These are phyloP conservation scores for Cylas formicarius DNA, from an alignment of 1,140 invertebrate genomes.

Conservation along the genomic window DNA sequence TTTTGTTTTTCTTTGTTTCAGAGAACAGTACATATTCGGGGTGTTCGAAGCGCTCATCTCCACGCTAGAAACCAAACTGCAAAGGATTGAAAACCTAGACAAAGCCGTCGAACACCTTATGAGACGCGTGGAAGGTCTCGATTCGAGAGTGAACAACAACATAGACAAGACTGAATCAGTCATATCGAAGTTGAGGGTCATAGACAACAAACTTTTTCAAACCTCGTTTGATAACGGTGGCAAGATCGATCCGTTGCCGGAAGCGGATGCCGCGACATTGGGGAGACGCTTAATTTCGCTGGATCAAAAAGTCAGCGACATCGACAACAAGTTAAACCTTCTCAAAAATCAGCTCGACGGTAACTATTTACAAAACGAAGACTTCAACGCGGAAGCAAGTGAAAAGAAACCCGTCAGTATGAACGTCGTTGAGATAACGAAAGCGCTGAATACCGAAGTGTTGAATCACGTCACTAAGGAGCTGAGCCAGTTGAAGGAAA, in stretches of 20 bases:
- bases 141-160: constrained; percentile 71
- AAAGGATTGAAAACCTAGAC: constrained; percentile 78
- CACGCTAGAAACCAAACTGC: constrained; percentile 77
- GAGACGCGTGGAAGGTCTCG: constrained; percentile 70
- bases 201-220: constrained; percentile 65
- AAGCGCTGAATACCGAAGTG: constrained; percentile 67
- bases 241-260: constrained; percentile 6
- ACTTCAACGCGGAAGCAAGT: constrained; percentile 75
- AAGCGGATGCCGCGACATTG: constrained; percentile 9
- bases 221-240: constrained; percentile 4
- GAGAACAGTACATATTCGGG: constrained; percentile 80
- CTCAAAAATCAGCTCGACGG: constrained; percentile 75
- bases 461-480: constrained; percentile 68
- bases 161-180: constrained; percentile 76
- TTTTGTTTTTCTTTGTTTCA: constrained; percentile 52
- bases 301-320: constrained; percentile 73
- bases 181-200: constrained; percentile 61
- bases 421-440: constrained; percentile 70
- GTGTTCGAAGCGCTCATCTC: constrained; percentile 83
- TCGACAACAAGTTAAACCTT: constrained; percentile 68
- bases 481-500: constrained; percentile 63
- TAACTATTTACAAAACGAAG: constrained; percentile 69
- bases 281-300: constrained; percentile 47
- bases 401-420: constrained; percentile 76
- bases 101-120: constrained; percentile 78